Conservation (phyloP, 1,140 invertebrate genomes). For the Drosophila ficusphila region DNA sequence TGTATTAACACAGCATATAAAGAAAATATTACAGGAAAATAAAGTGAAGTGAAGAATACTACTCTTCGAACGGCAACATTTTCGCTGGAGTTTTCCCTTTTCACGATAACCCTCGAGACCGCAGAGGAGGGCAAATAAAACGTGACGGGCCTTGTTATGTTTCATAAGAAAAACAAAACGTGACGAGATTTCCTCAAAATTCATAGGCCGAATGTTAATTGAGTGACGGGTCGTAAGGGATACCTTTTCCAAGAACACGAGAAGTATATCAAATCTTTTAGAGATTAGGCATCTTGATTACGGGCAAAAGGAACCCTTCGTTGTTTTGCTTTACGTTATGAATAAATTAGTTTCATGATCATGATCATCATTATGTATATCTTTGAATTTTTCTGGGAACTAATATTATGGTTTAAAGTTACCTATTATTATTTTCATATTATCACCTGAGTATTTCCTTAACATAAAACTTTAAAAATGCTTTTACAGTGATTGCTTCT, state of each 20-base stretch:
- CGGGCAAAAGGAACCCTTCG: neutral
- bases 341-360: neutral
- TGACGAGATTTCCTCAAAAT: constrained; percentile 25
- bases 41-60: neutral
- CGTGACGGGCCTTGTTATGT: constrained; percentile 38
- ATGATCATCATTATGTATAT: neutral
- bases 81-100: neutral
- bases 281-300: neutral
- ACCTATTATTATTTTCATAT: too few species aligned
- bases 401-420: too few species aligned
- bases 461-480: neutral
- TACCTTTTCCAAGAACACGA: neutral
- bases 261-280: constrained; percentile 6
- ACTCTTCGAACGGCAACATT: neutral
- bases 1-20: constrained; percentile 43
- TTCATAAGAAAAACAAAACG: constrained; percentile 41
- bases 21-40: constrained; percentile 39
- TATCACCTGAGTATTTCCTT: too few species aligned
- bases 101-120: constrained; percentile 13
- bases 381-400: too few species aligned
- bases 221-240: neutral
- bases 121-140: constrained; percentile 25
- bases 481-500: neutral
- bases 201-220: constrained; percentile 33
- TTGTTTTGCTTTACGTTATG: neutral